These are phyloP conservation scores for Thereva nobilitata DNA, from an alignment of 2,888 invertebrate species.

Conservation along the genomic window DNA sequence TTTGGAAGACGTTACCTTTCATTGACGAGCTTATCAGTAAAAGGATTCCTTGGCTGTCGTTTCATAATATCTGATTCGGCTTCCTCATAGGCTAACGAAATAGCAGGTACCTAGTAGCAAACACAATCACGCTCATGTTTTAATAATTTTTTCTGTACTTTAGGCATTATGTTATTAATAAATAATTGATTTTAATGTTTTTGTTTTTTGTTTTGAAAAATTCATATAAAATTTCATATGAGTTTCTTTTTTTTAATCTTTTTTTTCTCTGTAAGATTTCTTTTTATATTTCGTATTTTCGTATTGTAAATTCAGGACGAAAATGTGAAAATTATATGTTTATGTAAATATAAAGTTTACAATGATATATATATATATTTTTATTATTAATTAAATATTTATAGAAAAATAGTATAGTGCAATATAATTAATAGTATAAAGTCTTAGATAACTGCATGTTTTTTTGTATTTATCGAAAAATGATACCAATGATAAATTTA, in stretches of 20 bases:
- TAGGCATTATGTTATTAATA: slow-evolving; percentile 14
- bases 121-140: slow-evolving; percentile 38
- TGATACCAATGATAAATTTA: too few species aligned
- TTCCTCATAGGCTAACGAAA: slow-evolving; percentile 97
- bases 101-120: slow-evolving; percentile 83
- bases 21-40: slow-evolving; percentile 97
- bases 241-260: neutral
- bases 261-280: neutral
- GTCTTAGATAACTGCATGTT: too few species aligned
- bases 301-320: too few species aligned
- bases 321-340: too few species aligned
- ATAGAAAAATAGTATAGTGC: too few species aligned
- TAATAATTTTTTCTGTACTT: slow-evolving; percentile 21
- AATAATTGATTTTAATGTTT: slow-evolving; percentile 23
- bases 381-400: too few species aligned
- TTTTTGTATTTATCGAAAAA: too few species aligned
- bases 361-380: too few species aligned
- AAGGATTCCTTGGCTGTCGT: slow-evolving; percentile 96
- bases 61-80: slow-evolving; percentile 99
- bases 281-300: neutral
- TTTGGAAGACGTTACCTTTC: slow-evolving; percentile 75
- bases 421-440: too few species aligned
- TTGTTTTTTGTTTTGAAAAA: slow-evolving; percentile 11
- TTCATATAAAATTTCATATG: neutral
- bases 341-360: too few species aligned